Evolutionary conservation across 2,888 invertebrate species (phyloP), one percentile per base, ranked within the genome.

Genomic region (Argynnis bischoffii): DNA sequence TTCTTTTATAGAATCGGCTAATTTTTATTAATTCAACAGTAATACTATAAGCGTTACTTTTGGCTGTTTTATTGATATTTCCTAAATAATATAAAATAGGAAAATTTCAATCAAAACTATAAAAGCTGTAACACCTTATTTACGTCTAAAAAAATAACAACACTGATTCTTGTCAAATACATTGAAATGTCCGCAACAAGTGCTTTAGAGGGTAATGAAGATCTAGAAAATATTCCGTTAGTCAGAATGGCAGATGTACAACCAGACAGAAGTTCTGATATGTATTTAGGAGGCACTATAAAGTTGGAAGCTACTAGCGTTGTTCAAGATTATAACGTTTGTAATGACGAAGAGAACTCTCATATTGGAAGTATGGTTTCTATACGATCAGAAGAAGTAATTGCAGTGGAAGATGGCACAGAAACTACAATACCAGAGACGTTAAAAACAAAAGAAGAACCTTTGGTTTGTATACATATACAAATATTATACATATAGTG

Each of bases 161-260:
- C 70, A 68, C 35, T 69, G 56, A 26, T 55, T 48, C 53, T 55
- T 59, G 63, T 67, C 67, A 63, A 55, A 53, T 64, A 65, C 55
- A 57, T 63, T 63, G 66, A 64, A 76, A 90, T 90, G 90, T 86
- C 89, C 69, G 78, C 84, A 63, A 74, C 77, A 63, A 83, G 74
- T 74, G 79, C 81, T 69, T 76, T 88, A 66, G 89, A 88, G 74
- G 81, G 77, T 56, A 66, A 71, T 69, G 90, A 90, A 69, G 89
- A 90, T 69, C 75, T 89, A 66, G 89, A 87, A 66, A 86, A 86
- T 76, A 84, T 89, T n/a, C 84, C 86, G 21, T 77, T 90, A 26
- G 90, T 90, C 47, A 86, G 88, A 60, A 88, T 90, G 90, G 87
- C 86, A 60, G 91, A 90, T 63, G 85, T 90, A 0, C 90, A 90